Percentiles rank a stretch among this genome's conserved stretches.
Conservation (phyloP, 2,888 invertebrate species). For the Agriopis leucophaearia region DNA sequence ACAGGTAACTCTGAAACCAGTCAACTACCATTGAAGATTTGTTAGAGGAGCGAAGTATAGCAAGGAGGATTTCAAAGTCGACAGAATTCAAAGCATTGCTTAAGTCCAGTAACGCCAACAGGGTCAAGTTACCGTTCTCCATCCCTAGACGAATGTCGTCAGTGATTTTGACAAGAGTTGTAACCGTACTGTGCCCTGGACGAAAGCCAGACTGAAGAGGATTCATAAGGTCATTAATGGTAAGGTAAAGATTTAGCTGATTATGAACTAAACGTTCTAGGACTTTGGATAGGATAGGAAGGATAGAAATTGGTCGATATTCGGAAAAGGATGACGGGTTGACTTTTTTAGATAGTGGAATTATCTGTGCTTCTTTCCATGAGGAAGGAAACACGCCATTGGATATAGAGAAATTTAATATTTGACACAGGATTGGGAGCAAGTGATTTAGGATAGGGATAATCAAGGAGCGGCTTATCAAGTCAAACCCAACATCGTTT, state of each 20-base stretch:
- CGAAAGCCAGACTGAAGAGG: too few species aligned
- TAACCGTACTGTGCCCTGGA: too few species aligned
- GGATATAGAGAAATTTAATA: background rate
- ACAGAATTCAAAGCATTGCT: too few species aligned
- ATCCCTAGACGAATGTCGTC: too few species aligned
- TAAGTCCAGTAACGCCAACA: too few species aligned
- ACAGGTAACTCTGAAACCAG: too few species aligned
- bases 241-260: constrained; percentile 8
- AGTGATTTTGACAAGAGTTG: too few species aligned
- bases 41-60: too few species aligned
- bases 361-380: background rate
- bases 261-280: constrained; percentile 37
- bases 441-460: background rate
- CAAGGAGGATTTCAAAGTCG: too few species aligned
- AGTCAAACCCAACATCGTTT: too few species aligned
- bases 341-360: too few species aligned
- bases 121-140: constrained; percentile 4
- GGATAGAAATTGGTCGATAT: constrained; percentile 32
- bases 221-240: constrained; percentile 1
- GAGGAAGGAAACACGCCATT: background rate
- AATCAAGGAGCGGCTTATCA: background rate
- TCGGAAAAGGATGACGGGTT: constrained; percentile 4
- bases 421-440: background rate
- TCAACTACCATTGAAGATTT: too few species aligned
- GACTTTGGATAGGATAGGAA: constrained; percentile 27